Evolutionary conservation across 2,113 vertebrate genomes (phyloP).

Genomic region (Emydocephalus ijimae): DNA sequence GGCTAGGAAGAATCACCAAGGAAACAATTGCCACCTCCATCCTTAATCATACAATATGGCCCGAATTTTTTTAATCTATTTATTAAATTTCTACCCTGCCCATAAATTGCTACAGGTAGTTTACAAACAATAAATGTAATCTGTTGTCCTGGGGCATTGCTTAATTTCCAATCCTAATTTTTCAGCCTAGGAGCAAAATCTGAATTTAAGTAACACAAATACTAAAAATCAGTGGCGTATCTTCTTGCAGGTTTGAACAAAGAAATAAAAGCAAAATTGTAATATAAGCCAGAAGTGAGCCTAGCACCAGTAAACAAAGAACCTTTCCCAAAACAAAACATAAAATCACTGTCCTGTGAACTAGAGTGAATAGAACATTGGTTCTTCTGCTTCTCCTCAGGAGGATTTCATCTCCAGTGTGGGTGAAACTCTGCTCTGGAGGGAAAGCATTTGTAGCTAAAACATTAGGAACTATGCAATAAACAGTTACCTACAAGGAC

Average conservation of each 20-base stretch:
- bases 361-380: neutral
- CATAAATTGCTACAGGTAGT: neutral
- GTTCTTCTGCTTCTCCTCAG: fast-evolving
- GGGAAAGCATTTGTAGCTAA: neutral
- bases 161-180: neutral
- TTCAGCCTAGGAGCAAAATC: neutral
- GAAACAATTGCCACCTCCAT: neutral
- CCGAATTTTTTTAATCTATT: neutral
- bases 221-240: neutral
- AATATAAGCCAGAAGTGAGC: neutral
- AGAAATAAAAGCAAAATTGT: neutral
- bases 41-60: neutral
- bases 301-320: neutral
- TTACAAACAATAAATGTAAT: neutral
- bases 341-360: neutral
- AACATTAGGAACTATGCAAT: neutral
- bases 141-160: neutral
- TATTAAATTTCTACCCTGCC: neutral
- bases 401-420: neutral
- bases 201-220: neutral
- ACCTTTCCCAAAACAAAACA: neutral
- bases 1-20: neutral
- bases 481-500: neutral
- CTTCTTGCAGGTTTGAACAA: neutral
- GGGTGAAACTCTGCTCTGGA: neutral